Evolutionary conservation across 2,888 invertebrate species (phyloP).

Genomic region (Dasysyrphus albostriatus): DNA sequence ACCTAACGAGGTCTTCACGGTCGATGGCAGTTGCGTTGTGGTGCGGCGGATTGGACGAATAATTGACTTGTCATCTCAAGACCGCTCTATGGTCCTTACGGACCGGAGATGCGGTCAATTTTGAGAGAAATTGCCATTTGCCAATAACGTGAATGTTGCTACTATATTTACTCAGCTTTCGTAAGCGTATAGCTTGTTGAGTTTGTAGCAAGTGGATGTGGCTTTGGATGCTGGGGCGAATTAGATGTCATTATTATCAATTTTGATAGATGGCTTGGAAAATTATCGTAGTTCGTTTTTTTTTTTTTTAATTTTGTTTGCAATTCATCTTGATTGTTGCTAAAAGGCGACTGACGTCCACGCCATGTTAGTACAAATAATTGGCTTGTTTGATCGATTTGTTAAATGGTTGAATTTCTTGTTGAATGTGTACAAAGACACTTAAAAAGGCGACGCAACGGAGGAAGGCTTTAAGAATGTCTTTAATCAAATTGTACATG

Average conservation of each 20-base stretch:
- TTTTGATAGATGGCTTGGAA: slow-evolving; percentile 57
- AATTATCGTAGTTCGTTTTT: slow-evolving; percentile 18
- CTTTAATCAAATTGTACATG: slow-evolving; percentile 21
- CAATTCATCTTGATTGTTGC: slow-evolving; percentile 18
- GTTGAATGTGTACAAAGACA: slow-evolving; percentile 19
- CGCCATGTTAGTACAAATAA: slow-evolving; percentile 22
- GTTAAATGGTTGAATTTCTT: slow-evolving; percentile 23
- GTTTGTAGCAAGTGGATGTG: not conserved
- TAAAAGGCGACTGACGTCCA: slow-evolving; percentile 3
- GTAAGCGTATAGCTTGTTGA: not conserved
- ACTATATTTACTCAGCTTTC: slow-evolving; percentile 60
- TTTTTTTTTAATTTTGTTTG: not conserved
- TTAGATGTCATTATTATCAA: slow-evolving; percentile 64
- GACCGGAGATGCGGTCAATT: slow-evolving; percentile 60
- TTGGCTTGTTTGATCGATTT: slow-evolving; percentile 41
- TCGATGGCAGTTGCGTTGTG: not conserved
- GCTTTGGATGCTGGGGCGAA: slow-evolving; percentile 4
- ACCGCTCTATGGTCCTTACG: slow-evolving; percentile 35
- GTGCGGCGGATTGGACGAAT: slow-evolving; percentile 26
- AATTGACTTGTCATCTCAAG: slow-evolving; percentile 70
- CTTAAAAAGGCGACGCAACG: not conserved
- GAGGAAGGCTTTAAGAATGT: not conserved
- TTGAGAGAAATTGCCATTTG: slow-evolving; percentile 67
- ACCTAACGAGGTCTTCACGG: slow-evolving; percentile 42
- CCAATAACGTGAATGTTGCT: slow-evolving; percentile 56